Percentiles rank a stretch among this genome's conserved stretches.
Conservation (phyloP, 1,140 invertebrate species). For the Pseudachorutes palmiensis region DNA sequence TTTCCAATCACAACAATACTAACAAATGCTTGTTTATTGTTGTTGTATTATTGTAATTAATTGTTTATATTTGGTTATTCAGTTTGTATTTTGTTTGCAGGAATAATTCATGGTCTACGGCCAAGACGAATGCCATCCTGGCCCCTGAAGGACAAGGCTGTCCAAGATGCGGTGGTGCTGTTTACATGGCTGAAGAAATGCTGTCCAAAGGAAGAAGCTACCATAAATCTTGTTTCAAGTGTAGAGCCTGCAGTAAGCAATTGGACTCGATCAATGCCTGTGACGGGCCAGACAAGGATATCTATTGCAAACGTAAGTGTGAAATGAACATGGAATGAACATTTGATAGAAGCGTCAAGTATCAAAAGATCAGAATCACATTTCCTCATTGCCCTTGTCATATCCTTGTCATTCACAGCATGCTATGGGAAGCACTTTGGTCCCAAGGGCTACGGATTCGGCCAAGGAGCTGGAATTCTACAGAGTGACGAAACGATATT, state of each 20-base stretch:
- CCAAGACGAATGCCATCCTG: slow-evolving; percentile 76
- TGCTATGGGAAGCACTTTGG: slow-evolving; percentile 91
- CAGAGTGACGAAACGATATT: slow-evolving; percentile 68
- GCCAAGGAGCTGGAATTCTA: slow-evolving; percentile 79
- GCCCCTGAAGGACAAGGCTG: slow-evolving; percentile 78
- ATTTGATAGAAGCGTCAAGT: too few species aligned
- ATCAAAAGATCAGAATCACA: too few species aligned
- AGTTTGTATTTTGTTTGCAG: background rate
- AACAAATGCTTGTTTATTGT: too few species aligned
- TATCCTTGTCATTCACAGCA: too few species aligned
- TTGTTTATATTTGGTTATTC: background rate
- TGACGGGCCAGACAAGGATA: slow-evolving; percentile 81
- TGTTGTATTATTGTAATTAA: too few species aligned
- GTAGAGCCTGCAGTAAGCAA: slow-evolving; percentile 76
- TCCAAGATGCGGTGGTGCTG: slow-evolving; percentile 79
- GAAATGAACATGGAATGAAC: too few species aligned
- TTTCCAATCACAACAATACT: too few species aligned
- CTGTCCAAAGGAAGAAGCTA: slow-evolving; percentile 75
- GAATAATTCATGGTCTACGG: slow-evolving; percentile 36
- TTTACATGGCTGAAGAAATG: slow-evolving; percentile 91
- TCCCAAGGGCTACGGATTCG: slow-evolving; percentile 87
- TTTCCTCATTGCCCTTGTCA: too few species aligned
- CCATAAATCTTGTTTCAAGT: slow-evolving; percentile 85
- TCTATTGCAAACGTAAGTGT: slow-evolving; percentile 89
- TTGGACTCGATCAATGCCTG: slow-evolving; percentile 88